Evolutionary conservation across 2,888 invertebrate species (phyloP), one percentile per base, ranked within the genome.

Genomic region (Lissocephala sabroskyi): DNA sequence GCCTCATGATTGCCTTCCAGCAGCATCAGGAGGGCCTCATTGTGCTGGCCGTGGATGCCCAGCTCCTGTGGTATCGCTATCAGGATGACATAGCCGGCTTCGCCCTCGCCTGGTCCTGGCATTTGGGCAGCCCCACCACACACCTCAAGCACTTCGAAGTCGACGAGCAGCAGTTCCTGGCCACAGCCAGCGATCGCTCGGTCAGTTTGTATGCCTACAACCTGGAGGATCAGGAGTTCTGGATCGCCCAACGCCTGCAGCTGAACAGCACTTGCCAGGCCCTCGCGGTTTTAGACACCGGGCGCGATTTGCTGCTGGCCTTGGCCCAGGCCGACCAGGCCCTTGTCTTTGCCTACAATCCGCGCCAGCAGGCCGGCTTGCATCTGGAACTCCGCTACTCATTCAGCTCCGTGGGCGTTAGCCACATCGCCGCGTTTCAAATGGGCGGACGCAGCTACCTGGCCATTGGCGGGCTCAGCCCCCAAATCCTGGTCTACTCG

Each of bases 361-460:
- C 73, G n/a, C 66, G 54, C 7, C 65, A 57, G 2, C 52, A 49
- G 9, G 59, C 74, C 3, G 67, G 70, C 6, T 40, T 64, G 1
- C 70, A 66, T 33, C 63, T 83, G 41, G 49, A 65, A 14, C 47
- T 79, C 3, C 57, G 65, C 0, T 71, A 59, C 18, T 56, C 37
- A 0, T 18, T 81, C 10, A 29, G 42, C 7, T 77, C 84, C 0
- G 70, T 74, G n/a, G 66, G 65, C n/a, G 65, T 84, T 3, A 53
- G 59, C 6, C 62, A 71, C 1, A 59, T 85, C 6, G 60, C 79
- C 0, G 80, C 68, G 5, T 85, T 85, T 37, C 75, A 82, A 58
- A 85, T 85, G 82, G 84, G 82, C 6, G 84, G 85, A 0, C 79
- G 73, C 45, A 80, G 78, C 4, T 85, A 85, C 49, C 49, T 85